Evolutionary conservation across 2,888 invertebrate species (phyloP), one percentile per base, ranked within the genome.

Genomic region (Andrena fulva): DNA sequence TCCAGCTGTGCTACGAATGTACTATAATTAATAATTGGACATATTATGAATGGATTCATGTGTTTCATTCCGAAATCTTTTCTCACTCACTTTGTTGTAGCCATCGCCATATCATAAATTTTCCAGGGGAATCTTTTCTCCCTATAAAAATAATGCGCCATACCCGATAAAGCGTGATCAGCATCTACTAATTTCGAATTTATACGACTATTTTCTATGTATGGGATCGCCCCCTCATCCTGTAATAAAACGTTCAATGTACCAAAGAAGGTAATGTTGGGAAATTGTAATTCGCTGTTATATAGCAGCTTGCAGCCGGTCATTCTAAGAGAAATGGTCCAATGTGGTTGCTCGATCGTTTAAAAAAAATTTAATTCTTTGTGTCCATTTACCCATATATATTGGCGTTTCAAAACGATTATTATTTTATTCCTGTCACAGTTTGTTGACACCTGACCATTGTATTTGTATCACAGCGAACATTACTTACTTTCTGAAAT

Each of bases 31-130:
- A 27, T 27, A 48, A 29, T 48, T 24, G n/a, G 24, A 8, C n/a
- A 64, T 27, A 27, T 29, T 48, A 16, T 27, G 20, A 48, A 27
- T 24, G 7, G 6, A 3, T 7, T 12, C 24, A 16, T 5, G n/a
- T 16, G 3, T 27, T 29, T n/a, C 7, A 16, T 27, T 54, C 31
- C 8, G 2, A 54, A 16, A 42, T 12, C 31, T 20, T 12, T 4
- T 31, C 20, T 52, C 4, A 50, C 81, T 86, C 83, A 93, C 93
- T 86, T 80, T 4, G 92, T 93, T 87, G 91, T 88, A n/a, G 88
- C 84, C 4, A 91, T 69, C 2, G 87, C 90, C 16, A 92, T 84
- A 33, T 93, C 93, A 66, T 91, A 93, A 70, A 89, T 80, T 56
- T 90, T 85, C 60, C 56, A 77, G 27, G 87, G 82, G n/a, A 92